Conservation (phyloP, 2,797 vertebrate species). For the Artibeus lituratus region DNA sequence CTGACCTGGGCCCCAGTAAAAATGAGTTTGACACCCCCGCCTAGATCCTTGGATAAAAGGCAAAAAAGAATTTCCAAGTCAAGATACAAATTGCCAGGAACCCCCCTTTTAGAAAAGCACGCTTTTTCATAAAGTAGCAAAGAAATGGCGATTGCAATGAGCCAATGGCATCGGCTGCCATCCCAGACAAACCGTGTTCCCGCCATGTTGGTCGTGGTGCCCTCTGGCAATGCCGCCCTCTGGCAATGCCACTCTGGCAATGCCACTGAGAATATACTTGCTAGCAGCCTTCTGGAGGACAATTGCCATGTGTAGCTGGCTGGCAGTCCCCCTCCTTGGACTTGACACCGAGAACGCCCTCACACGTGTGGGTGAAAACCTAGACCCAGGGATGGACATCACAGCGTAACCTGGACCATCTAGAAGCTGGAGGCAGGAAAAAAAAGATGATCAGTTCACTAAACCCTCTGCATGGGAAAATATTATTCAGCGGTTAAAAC, state of each 20-base stretch:
- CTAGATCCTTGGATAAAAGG: neutral
- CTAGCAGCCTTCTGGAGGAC: neutral
- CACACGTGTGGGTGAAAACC: neutral
- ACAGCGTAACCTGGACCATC: rapidly evolving
- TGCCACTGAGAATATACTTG: neutral
- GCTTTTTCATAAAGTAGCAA: neutral
- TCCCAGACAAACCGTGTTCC: neutral
- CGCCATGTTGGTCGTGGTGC: rapidly evolving
- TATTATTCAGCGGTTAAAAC: neutral
- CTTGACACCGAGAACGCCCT: neutral
- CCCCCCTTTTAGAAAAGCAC: neutral
- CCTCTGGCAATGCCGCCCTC: rapidly evolving
- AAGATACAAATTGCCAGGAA: neutral
- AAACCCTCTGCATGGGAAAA: neutral
- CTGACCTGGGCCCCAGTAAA: too few species aligned
- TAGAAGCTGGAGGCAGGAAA: neutral
- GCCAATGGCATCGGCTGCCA: rapidly evolving
- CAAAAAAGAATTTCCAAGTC: neutral
- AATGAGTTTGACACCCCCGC: too few species aligned
- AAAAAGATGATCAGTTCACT: rapidly evolving
- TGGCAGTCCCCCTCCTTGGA: neutral
- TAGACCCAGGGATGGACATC: rapidly evolving
- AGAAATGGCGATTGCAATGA: neutral
- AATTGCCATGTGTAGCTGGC: neutral
- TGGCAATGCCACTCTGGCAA: neutral